A percentile compares a stretch with the other conserved stretches of the same genome.
phyloP scores from a whole-genome alignment of 2,797 vertebrate genomes.

The Falco concolor region DNA sequence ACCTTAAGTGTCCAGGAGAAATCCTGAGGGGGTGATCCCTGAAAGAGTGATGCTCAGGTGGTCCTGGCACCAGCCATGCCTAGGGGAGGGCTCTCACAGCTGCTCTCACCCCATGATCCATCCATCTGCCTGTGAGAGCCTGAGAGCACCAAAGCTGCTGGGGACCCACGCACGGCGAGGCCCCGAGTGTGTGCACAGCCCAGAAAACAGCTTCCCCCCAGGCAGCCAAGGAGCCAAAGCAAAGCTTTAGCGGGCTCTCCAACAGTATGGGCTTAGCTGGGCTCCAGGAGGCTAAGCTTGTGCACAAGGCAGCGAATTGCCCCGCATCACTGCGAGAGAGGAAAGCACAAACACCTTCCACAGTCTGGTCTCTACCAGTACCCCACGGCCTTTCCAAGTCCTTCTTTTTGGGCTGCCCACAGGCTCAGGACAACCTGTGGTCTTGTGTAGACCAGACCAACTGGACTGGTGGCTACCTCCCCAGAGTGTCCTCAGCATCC shows the following conservation, averaged over 20 bases:
- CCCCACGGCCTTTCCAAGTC: not conserved
- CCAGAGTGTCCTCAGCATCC: not conserved
- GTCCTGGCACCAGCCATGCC: not conserved
- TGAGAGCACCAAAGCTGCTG: not conserved
- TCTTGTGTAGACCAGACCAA: not conserved
- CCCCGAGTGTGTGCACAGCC: accelerated
- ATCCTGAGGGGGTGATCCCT: not conserved
- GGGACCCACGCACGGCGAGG: accelerated
- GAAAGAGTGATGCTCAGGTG: accelerated
- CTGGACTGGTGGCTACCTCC: not conserved
- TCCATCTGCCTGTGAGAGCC: not conserved
- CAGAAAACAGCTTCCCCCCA: not conserved
- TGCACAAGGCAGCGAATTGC: not conserved
- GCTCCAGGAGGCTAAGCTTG: not conserved
- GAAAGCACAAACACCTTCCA: not conserved
- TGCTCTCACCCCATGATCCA: not conserved
- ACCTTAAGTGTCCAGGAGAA: not conserved
- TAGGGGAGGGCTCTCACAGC: not conserved
- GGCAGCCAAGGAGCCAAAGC: not conserved
- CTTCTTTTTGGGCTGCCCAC: not conserved
- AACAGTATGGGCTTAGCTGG: accelerated
- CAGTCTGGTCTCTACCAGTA: not conserved
- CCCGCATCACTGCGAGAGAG: accelerated
- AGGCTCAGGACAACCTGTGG: not conserved
- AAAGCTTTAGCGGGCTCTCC: not conserved